Conservation (phyloP, 1,140 invertebrate species). For the Neomicropteryx cornuta region DNA sequence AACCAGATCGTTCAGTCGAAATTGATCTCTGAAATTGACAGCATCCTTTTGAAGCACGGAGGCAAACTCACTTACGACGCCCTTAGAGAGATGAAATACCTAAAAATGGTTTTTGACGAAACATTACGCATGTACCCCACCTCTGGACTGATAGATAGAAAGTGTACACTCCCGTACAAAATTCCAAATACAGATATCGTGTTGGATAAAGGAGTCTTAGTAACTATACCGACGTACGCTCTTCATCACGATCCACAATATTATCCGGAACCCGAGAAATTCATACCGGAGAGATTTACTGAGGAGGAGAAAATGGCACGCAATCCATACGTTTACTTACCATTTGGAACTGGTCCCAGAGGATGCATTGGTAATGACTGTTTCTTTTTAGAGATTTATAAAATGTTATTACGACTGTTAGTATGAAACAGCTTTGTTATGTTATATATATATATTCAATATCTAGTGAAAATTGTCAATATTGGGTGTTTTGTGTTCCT, state of each 20-base stretch:
- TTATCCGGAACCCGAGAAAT: slow-evolving; percentile 41
- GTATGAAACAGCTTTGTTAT: no score
- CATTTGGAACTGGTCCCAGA: slow-evolving; percentile 39
- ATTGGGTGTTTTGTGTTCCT: no score
- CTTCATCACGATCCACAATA: slow-evolving; percentile 42
- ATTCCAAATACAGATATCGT: slow-evolving; percentile 28
- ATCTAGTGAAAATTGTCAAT: no score
- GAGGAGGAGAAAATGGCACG: no score
- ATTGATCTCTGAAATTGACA: slow-evolving; percentile 38
- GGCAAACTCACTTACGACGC: slow-evolving; percentile 31
- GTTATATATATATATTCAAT: no score
- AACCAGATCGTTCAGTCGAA: slow-evolving; percentile 42
- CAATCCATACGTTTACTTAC: slow-evolving; percentile 28
- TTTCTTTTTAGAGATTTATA: no score
- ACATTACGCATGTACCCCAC: slow-evolving; percentile 51
- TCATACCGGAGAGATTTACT: slow-evolving; percentile 52
- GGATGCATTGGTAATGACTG: slow-evolving; percentile 44
- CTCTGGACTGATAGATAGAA: slow-evolving; percentile 44
- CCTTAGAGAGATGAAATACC: slow-evolving; percentile 42
- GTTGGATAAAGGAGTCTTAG: slow-evolving; percentile 38
- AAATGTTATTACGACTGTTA: no score
- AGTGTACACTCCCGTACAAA: slow-evolving; percentile 30
- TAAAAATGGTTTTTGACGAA: slow-evolving; percentile 52
- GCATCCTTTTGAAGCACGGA: slow-evolving; percentile 20
- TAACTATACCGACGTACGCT: slow-evolving; percentile 47